Base-by-base conservation (phyloP, 2,888 invertebrate species). In the Cremastinae sp. region DNA sequence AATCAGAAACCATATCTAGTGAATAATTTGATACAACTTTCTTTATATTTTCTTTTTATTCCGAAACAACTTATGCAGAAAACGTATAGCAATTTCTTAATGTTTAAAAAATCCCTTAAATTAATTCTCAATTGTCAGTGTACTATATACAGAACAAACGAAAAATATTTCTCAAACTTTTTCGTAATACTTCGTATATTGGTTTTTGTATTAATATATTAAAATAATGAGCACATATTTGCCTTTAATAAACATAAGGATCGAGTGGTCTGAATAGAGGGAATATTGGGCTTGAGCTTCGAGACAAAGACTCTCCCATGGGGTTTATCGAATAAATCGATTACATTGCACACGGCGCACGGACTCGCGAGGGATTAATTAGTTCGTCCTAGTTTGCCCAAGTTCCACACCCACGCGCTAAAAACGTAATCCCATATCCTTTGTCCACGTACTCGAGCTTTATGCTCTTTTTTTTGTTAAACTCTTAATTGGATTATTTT, bases 241-340 rank as follows among this genome's bases (percentile, higher is more conserved):
- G 28, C n/a, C 12, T 53, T 34, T 28, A 28, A 22, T 49, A 5
- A 28, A 28, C 5, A 5, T n/a, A 28, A 28, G 28, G 28, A 28
- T n/a, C 28, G 5, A 28, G 28, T 28, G 28, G 28, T 3, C 28
- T 3, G 28, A 5, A 28, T 2, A n/a, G 38, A 51, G 20, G 62
- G 5, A 64, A 51, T n/a, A 38, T 51, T 51, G 20, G 38, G 49
- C 38, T 20, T 45, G 14, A 2, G 47, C 47, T 28, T 62, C 28
- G 28, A 12, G 12, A 4, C 12, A 45, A 14, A 5, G 45, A n/a
- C 12, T 45, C 12, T n/a, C 45, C 5, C 45, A 45, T 58, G n/a
- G 43, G 18, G 12, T 10, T 20, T 62, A 28, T 41, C 51, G 3
- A 53, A 43, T 41, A 65, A 41, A 65, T 65, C 62, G 62, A 53